Evolutionary conservation across 2,888 invertebrate species (phyloP), one percentile per base, ranked within the genome.

Genomic region (Petrolisthes cinctipes): DNA sequence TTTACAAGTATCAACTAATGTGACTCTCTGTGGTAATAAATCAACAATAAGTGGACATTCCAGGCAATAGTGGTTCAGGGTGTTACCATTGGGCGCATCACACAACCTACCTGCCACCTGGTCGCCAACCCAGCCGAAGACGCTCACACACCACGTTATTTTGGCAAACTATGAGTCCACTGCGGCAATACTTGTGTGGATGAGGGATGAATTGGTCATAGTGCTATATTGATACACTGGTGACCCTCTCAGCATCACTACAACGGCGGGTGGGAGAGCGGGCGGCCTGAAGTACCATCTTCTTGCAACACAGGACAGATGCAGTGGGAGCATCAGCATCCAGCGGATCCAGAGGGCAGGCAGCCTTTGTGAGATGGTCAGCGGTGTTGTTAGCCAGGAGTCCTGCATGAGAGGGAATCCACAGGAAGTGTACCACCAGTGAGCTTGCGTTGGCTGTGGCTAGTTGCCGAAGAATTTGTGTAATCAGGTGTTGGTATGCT

Each of bases 121-220:
- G 82, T 51, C 71, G 53, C 53, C 54, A 71, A 4, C 71, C 82
- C 66, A 53, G 71, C 68, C 71, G 9, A 37, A 81, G 81, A 37
- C 51, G 61, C 20, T 20, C 61, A 61, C 61, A 57, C n/a, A 81
- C 81, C 3, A 71, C n/a, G 37, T 71, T 82, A 20, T 82, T 68
- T 71, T 71, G n/a, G 73, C 71, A 68, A 82, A 71, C 71, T 11
- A 71, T 82, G 20, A 82, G 68, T 54, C 82, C 82, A 71, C 6
- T 17, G 51, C 54, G 53, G 4, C 82, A 17, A 53, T 82, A 68
- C 82, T 53, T 54, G n/a, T 5, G 73, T 54, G 11, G 73, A 9
- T 5, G 53, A 20, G 7, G 71, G 11, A 51, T n/a, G 9, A 53
- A 73, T 14, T 56, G 23, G 14, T 73, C 83, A 54, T 73, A 71